phyloP scores from a whole-genome alignment of 2,113 vertebrate species.

The Halichoerus grypus region DNA sequence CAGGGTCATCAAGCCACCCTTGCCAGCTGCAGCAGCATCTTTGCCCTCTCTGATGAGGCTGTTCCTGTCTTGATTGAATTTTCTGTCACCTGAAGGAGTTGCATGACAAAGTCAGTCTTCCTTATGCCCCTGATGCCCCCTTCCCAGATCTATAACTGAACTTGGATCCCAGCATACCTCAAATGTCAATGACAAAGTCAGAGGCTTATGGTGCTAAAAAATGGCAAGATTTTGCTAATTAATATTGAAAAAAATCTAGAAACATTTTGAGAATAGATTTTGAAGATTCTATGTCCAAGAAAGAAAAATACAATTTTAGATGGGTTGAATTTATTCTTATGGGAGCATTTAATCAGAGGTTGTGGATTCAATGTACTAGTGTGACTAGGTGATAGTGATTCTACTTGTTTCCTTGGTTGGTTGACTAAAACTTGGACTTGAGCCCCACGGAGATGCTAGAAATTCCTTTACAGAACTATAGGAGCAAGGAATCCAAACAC shows the following conservation, averaged over 20 bases:
- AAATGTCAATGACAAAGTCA: slow-evolving; percentile 6
- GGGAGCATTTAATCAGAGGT: background rate
- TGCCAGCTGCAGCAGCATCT: background rate
- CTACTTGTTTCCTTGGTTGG: slow-evolving; percentile 9
- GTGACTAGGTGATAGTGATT: background rate
- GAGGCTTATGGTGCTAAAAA: background rate
- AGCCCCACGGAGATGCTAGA: background rate
- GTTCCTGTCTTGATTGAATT: background rate
- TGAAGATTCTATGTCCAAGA: background rate
- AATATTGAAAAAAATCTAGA: background rate
- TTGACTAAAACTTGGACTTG: background rate
- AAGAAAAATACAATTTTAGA: slow-evolving; percentile 40
- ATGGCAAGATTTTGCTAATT: background rate
- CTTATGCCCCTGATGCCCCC: background rate
- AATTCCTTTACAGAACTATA: background rate
- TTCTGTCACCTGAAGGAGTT: background rate
- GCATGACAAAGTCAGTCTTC: background rate
- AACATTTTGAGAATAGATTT: background rate
- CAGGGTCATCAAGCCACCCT: background rate
- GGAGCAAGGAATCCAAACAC: background rate
- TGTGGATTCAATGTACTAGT: background rate
- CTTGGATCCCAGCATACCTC: background rate
- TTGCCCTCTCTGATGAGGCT: background rate
- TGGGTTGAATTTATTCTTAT: background rate
- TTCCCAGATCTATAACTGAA: background rate